These are phyloP conservation scores for Caenorhabditis sp. DNA, from an alignment of 2,888 invertebrate genomes.

Conservation along the genomic window DNA sequence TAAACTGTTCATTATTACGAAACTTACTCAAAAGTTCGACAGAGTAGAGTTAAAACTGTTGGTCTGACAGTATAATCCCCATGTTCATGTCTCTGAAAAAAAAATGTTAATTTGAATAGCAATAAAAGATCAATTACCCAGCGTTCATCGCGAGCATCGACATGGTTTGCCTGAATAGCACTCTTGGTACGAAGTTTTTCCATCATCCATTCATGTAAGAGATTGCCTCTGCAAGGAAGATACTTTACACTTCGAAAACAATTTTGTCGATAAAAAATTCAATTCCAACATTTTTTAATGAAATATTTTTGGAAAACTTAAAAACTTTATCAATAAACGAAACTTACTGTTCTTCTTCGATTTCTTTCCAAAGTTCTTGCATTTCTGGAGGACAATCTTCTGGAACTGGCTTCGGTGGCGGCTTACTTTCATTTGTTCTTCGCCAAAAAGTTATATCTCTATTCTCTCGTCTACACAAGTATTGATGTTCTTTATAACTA, in stretches of 20 bases:
- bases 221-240: neutral
- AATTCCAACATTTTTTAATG: no score
- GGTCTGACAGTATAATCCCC: neutral
- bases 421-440: neutral
- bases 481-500: neutral
- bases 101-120: neutral
- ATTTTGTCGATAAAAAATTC: no score
- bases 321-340: no score
- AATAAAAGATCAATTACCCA: neutral
- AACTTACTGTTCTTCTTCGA: neutral
- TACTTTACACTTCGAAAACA: no score
- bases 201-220: neutral
- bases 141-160: neutral
- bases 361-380: neutral
- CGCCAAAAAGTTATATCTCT: neutral
- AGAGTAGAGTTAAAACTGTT: neutral
- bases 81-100: constrained; percentile 6
- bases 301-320: no score
- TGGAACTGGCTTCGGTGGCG: neutral
- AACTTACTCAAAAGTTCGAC: neutral
- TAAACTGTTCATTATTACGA: neutral
- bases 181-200: neutral
- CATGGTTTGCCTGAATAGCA: neutral
- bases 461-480: neutral
- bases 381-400: constrained; percentile 3